Base-by-base conservation (phyloP, 2,113 vertebrate species). In the Dromas ardeola region DNA sequence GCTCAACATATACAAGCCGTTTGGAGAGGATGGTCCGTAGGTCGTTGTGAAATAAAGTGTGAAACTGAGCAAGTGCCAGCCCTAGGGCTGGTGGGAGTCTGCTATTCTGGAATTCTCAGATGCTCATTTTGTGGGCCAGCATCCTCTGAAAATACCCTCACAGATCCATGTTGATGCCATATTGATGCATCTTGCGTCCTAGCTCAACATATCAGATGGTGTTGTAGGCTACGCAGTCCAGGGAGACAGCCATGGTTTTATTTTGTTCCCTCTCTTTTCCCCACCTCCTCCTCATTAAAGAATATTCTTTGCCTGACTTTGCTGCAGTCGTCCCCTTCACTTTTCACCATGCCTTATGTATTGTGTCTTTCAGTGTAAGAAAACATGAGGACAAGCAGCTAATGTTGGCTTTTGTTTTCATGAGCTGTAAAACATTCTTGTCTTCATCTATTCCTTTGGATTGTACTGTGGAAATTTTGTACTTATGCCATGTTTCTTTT, bases 21-120 rank as follows among this genome's bases (percentile, higher is more conserved):
- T 87, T 72, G 49, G 65, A 87, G 53, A 82, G 25, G 61, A 38
- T 90, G 50, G 45, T 95, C 86, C 3, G 49, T 90, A 79, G 79
- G 63, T 86, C 32, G 0, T 20, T 96, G 82, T 76, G 81, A 95
- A 92, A 80, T 90, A 77, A 96, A 93, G 70, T 86, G 79, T 88
- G 74, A 90, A 93, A 92, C 43, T 3, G 1, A 93, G 58, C 55
- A 92, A 90, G 17, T 83, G 74, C 16, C 43, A 70, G 88, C 47
- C 30, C 56, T 70, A 32, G 45, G 67, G 23, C 67, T 90, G 67
- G 61, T 85, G 65, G 73, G 73, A 94, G 47, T 61, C 65, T 91
- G 55, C 90, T 95, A 56, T 88, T 95, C 67, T 72, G 59, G 43
- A 88, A 81, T 73, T 77, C 58, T 25, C 30, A 86, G 79, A 69